These are phyloP conservation scores for Geodia barretti DNA, from an alignment of 37 sponge, comb jelly and placozoan species.

Conservation along the genomic window DNA sequence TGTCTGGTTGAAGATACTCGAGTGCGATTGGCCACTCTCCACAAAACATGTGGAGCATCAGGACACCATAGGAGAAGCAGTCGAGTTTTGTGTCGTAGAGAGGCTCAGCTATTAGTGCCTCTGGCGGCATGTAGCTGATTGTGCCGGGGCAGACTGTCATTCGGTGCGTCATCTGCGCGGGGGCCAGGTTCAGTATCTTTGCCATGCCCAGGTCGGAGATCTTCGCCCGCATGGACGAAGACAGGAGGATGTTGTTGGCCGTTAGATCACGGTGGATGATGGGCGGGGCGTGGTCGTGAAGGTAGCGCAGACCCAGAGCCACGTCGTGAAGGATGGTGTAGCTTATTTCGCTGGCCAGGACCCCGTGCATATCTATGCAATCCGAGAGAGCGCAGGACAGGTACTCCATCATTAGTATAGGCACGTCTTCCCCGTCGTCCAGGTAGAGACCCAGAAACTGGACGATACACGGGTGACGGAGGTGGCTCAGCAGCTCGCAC, in stretches of 20 bases:
- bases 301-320: constrained; percentile 51
- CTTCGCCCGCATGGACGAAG: constrained; percentile 47
- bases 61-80: constrained; percentile 65
- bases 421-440: constrained; percentile 39
- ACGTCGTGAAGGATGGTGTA: constrained; percentile 58
- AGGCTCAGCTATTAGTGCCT: constrained; percentile 37
- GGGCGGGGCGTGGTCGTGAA: constrained; percentile 40
- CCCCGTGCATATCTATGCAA: constrained; percentile 42
- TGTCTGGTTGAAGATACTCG: constrained; percentile 59
- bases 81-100: constrained; percentile 54
- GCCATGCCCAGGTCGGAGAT: constrained; percentile 66
- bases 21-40: constrained; percentile 60
- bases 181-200: constrained; percentile 51
- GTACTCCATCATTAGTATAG: constrained; percentile 50
- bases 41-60: constrained; percentile 58
- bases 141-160: constrained; percentile 61
- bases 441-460: constrained; percentile 50
- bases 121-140: constrained; percentile 75
- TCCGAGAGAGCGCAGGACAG: constrained; percentile 60
- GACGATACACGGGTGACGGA: constrained; percentile 50
- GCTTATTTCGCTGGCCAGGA: constrained; percentile 33
- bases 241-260: constrained; percentile 62
- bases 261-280: constrained; percentile 72
- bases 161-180: constrained; percentile 22
- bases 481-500: constrained; percentile 54